Percentiles rank a stretch among this genome's conserved stretches.
These are phyloP conservation scores for Pemphigus obesinymphae DNA, from an alignment of 1,140 invertebrate species.

Conservation along the genomic window DNA sequence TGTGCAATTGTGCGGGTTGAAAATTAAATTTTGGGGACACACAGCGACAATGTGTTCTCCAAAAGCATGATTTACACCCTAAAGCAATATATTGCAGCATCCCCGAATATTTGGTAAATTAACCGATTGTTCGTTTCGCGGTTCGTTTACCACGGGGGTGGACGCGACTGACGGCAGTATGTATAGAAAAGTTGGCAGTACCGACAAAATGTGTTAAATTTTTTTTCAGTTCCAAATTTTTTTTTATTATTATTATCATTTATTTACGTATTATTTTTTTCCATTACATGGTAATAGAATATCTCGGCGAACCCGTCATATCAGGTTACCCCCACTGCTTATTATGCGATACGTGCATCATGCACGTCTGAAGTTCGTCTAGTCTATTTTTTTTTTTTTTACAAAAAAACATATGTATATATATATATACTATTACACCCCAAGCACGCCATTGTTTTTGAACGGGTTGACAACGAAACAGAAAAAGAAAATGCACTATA, in stretches of 20 bases:
- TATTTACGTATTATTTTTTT: constrained; percentile 9
- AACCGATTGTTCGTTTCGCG: constrained; percentile 34
- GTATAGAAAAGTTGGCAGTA: not conserved
- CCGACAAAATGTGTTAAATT: not conserved
- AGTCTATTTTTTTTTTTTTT: constrained; percentile 35
- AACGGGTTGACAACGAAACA: constrained; percentile 30
- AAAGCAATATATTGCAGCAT: not conserved
- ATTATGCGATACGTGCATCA: constrained; percentile 6
- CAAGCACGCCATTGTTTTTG: constrained; percentile 39
- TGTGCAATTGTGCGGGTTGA: not conserved
- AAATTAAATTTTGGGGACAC: not conserved
- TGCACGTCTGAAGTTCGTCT: constrained; percentile 2
- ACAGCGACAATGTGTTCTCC: not conserved
- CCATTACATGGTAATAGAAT: constrained; percentile 6
- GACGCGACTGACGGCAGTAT: not conserved
- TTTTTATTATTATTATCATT: constrained; percentile 3
- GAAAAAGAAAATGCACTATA: constrained; percentile 14
- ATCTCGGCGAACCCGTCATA: constrained; percentile 28
- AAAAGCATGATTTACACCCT: not conserved
- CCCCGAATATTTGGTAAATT: constrained; percentile 8
- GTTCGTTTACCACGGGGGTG: constrained; percentile 13
- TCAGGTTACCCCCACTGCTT: constrained; percentile 27
- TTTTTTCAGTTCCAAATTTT: not conserved
- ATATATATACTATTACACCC: no score
- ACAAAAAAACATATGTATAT: not conserved